Conservation (phyloP, 2,113 vertebrate genomes). For the Pygathrix nemaeus region DNA sequence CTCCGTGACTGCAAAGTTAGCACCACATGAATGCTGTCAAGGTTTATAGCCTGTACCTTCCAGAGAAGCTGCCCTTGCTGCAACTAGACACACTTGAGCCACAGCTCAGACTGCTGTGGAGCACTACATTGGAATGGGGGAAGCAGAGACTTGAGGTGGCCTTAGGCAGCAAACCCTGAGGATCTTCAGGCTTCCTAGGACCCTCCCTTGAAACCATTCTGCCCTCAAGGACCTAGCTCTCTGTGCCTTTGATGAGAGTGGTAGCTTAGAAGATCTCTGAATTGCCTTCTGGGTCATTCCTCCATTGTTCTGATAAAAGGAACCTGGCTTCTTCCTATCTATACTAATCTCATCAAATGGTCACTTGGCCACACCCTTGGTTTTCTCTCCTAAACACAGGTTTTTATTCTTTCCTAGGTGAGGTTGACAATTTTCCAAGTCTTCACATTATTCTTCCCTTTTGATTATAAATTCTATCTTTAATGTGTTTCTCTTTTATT, state of each 20-base stretch:
- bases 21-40: not conserved
- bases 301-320: not conserved
- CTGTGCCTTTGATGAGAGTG: not conserved
- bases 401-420: not conserved
- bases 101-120: not conserved
- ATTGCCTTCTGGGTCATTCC: not conserved
- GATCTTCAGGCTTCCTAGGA: not conserved
- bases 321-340: not conserved
- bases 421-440: not conserved
- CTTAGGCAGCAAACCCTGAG: not conserved
- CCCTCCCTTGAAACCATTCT: not conserved
- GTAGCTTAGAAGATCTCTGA: not conserved
- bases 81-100: not conserved
- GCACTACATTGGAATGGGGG: not conserved
- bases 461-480: not conserved
- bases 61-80: not conserved
- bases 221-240: not conserved
- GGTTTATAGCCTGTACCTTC: not conserved
- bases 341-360: not conserved
- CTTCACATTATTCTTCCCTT: not conserved
- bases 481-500: not conserved
- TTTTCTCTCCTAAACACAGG: not conserved
- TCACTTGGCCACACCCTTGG: not conserved
- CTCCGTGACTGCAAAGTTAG: not conserved
- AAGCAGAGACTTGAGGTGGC: not conserved